Conservation (phyloP, 1,140 invertebrate species). For the Magallana ariakensis region DNA sequence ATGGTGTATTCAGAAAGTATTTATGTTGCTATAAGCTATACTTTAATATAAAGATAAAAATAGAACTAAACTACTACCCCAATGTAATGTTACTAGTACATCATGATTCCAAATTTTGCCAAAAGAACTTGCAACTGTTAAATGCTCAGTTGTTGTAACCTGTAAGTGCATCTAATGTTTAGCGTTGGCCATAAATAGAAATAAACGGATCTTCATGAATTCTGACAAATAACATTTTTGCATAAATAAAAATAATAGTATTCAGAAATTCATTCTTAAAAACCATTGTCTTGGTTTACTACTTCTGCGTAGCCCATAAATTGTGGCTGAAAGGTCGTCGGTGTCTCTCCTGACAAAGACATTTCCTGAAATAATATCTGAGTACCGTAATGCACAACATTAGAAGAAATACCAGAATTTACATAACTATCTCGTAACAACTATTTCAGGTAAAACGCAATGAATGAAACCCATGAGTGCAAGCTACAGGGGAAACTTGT, state of each 20-base stretch:
- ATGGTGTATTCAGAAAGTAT: too few species aligned
- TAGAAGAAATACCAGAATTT: constrained; percentile 27
- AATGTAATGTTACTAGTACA: too few species aligned
- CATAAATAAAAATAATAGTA: neutral
- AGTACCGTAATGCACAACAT: neutral
- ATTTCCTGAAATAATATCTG: neutral
- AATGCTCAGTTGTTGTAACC: too few species aligned
- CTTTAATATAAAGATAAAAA: too few species aligned
- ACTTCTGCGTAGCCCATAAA: neutral
- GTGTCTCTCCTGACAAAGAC: neutral
- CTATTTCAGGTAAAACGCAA: neutral
- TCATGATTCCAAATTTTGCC: too few species aligned
- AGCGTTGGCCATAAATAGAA: too few species aligned
- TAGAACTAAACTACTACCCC: too few species aligned
- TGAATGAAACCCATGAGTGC: neutral
- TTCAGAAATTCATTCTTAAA: constrained; percentile 23
- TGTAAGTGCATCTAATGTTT: too few species aligned
- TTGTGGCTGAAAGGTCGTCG: neutral
- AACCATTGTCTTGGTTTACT: neutral
- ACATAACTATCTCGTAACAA: neutral
- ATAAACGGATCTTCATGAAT: neutral
- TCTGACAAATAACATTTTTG: neutral
- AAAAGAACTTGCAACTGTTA: too few species aligned
- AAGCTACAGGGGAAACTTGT: neutral
- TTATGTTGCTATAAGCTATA: too few species aligned